A percentile compares a stretch with the other conserved stretches of the same genome.
These are phyloP conservation scores for Laupala kohalensis DNA, from an alignment of 1,140 invertebrate species.

Conservation along the genomic window DNA sequence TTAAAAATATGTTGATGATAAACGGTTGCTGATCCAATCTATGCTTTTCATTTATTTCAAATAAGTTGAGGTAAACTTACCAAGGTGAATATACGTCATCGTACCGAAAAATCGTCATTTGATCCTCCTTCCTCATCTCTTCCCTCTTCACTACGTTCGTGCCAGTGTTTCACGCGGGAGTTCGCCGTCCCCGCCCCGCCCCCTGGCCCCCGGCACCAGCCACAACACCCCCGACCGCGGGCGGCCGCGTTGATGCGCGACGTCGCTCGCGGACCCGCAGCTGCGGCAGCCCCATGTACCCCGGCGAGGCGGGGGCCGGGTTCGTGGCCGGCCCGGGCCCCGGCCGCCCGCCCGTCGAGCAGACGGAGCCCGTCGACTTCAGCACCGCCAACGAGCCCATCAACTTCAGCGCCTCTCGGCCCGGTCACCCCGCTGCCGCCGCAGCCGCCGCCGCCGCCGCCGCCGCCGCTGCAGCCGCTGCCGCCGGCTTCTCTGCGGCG, in stretches of 20 bases:
- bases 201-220: no score
- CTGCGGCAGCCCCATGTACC: conserved; percentile 45
- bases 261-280: conserved; percentile 31
- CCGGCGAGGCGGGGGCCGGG: conserved; percentile 23
- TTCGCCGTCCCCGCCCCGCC: no score
- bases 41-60: no score
- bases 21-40: no score
- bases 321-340: conserved; percentile 31
- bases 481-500: conserved; percentile 24
- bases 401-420: conserved; percentile 44
- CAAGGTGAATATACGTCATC: no score
- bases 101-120: no score
- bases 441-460: conserved; percentile 35
- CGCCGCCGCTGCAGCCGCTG: conserved; percentile 25
- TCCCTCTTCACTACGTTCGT: neutral
- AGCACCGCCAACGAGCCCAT: conserved; percentile 48
- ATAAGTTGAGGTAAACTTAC: no score
- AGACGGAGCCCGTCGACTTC: conserved; percentile 55
- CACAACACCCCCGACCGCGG: no score
- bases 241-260: neutral
- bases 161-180: no score
- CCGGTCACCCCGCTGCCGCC: conserved; percentile 35
- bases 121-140: no score
- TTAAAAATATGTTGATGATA: no score
- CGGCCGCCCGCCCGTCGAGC: conserved; percentile 35